Evolutionary conservation across 2,113 vertebrate species (phyloP).

Genomic region (Gadus chalcogrammus): DNA sequence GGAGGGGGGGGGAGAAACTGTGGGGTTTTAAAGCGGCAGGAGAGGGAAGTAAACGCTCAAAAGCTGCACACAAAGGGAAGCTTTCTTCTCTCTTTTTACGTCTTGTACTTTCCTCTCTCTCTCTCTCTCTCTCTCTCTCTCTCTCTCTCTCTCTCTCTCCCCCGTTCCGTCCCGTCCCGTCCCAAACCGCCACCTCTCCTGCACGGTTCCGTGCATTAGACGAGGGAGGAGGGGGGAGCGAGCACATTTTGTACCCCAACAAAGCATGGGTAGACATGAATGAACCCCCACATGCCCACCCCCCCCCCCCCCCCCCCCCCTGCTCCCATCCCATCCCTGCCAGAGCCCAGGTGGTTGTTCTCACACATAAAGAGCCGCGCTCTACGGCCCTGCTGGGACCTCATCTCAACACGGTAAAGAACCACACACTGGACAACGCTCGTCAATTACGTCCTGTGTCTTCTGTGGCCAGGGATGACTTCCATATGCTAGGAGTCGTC

Average conservation of each 20-base stretch:
- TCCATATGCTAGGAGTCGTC: background rate
- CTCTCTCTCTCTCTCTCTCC: background rate
- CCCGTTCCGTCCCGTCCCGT: background rate
- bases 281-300: background rate
- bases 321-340: background rate
- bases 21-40: background rate
- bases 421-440: background rate
- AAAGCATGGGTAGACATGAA: background rate
- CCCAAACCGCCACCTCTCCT: background rate
- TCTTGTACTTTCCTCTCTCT: background rate
- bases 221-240: background rate
- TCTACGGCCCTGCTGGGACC: background rate
- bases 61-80: constrained; percentile 13
- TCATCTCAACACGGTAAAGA: background rate
- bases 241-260: background rate
- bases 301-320: background rate
- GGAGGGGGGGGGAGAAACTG: background rate
- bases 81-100: constrained; percentile 9
- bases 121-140: background rate
- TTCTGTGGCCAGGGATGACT: background rate
- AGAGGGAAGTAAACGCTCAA: background rate
- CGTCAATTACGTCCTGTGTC: background rate
- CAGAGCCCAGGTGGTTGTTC: background rate
- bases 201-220: constrained; percentile 1
- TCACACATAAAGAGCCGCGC: background rate